Base-by-base conservation (phyloP, 2,113 vertebrate species). In the Synchiropus splendidus region DNA sequence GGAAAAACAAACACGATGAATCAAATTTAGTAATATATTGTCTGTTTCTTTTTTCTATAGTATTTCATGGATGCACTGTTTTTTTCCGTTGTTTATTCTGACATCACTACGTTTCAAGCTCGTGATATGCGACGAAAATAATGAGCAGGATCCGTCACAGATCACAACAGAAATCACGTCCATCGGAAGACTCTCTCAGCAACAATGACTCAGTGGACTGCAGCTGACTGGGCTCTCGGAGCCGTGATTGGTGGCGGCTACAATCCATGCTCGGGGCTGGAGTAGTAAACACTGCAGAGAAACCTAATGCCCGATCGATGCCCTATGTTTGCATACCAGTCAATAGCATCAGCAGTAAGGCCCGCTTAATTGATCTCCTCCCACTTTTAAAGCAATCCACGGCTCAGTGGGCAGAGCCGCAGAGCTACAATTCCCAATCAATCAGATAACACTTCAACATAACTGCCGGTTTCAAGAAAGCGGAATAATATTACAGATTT, bases 301-400 rank as follows among this genome's bases (percentile, higher is more conserved):
- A 44, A 57, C 45, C 50, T 31, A 32, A 32, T 42, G 37, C 43
- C 36, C 31, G 42, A 78, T 77, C 77, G 45, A 72, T 77, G 63
- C 38, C 58, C 37, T 60, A 36, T 44, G 58, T 62, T 69, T 69
- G 60, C 46, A 70, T 67, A 76, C 65, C 48, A 72, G 54, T 77
- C 61, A 60, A 63, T 62, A 51, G 58, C 42, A 42, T 67, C 51
- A 27, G 21, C 21, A 27, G 21, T 27, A 8, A 27, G 49, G 61
- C 55, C 54, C 30, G 21, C 35, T 52, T 70, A 72, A 78, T 77
- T 75, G 63, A 83, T 78, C 56, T 48, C 48, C 58, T 60, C 55
- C 67, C 51, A 34, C 48, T 43, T 58, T 56, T 60, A 39, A 60
- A 64, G 39, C 11, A 34, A 17, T 45, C 36, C 1, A 3, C 9